These are phyloP conservation scores for Scalopus aquaticus DNA, from an alignment of 2,113 vertebrate species.

Conservation along the genomic window DNA sequence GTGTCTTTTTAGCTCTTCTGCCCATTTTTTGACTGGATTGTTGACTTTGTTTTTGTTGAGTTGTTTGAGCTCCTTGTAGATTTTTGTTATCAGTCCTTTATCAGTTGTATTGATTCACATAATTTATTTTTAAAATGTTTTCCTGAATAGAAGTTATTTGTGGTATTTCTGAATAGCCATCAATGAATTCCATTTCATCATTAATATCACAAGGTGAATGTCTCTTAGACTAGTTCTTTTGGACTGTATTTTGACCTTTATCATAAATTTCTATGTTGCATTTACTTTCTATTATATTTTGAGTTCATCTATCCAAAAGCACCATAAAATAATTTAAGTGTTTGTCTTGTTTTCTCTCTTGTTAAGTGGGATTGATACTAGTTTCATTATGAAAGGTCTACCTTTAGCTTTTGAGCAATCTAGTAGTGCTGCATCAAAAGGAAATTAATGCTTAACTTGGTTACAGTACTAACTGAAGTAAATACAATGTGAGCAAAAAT, in stretches of 20 bases:
- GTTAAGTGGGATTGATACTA: neutral
- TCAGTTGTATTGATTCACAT: too few relatives aligned
- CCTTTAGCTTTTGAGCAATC: constrained; percentile 4
- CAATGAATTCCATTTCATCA: neutral
- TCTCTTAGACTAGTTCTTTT: neutral
- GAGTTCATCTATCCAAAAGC: neutral
- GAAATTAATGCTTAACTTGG: neutral
- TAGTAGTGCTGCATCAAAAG: neutral
- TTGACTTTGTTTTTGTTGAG: too few relatives aligned
- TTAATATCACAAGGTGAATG: neutral
- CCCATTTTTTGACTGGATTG: too few relatives aligned
- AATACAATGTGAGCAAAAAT: neutral
- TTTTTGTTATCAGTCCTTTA: too few relatives aligned
- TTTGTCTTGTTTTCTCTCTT: neutral
- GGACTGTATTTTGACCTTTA: neutral
- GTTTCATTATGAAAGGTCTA: neutral
- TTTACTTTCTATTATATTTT: constrained; percentile 39
- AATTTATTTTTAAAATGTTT: neutral
- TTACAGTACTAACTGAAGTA: neutral
- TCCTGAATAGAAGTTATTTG: neutral
- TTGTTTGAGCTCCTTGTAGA: too few relatives aligned
- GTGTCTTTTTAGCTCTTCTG: too few relatives aligned
- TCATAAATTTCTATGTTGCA: neutral
- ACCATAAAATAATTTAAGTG: neutral
- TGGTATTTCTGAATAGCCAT: constrained; percentile 37